phyloP scores from a whole-genome alignment of 2,888 invertebrate species.

The Meghimatium bilineatum region DNA sequence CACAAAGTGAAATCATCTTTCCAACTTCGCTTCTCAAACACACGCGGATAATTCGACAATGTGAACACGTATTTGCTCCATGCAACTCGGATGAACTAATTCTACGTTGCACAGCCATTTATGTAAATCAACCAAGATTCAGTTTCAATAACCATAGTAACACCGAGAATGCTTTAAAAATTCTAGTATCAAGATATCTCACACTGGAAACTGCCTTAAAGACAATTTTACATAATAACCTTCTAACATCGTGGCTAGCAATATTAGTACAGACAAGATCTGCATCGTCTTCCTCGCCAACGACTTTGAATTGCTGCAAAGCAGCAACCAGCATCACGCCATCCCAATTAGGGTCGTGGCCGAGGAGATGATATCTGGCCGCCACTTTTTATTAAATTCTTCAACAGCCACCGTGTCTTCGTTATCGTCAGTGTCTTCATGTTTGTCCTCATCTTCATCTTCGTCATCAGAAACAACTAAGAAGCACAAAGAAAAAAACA shows the following conservation, averaged over 20 bases:
- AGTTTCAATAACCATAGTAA: too few species aligned
- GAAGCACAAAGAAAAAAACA: background rate
- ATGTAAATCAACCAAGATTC: background rate
- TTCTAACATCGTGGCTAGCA: background rate
- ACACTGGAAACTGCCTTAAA: too few species aligned
- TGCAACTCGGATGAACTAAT: background rate
- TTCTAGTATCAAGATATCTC: background rate
- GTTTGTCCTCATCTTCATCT: constrained; percentile 1
- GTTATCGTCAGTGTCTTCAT: background rate
- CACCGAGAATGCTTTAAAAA: background rate
- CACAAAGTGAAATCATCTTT: background rate
- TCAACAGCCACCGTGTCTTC: constrained; percentile 30
- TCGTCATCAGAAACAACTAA: background rate
- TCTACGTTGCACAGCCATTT: background rate
- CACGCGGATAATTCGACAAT: background rate
- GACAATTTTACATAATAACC: too few species aligned
- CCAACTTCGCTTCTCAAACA: too few species aligned
- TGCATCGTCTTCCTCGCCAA: background rate
- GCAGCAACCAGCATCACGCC: background rate
- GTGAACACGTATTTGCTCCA: background rate
- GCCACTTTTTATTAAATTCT: constrained; percentile 22
- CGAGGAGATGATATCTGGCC: constrained; percentile 36
- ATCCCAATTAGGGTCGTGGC: constrained; percentile 13
- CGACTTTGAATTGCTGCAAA: background rate
- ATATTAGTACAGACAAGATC: background rate